phyloP scores from a whole-genome alignment of 1,140 invertebrate species.

The Drosophila nannoptera region DNA sequence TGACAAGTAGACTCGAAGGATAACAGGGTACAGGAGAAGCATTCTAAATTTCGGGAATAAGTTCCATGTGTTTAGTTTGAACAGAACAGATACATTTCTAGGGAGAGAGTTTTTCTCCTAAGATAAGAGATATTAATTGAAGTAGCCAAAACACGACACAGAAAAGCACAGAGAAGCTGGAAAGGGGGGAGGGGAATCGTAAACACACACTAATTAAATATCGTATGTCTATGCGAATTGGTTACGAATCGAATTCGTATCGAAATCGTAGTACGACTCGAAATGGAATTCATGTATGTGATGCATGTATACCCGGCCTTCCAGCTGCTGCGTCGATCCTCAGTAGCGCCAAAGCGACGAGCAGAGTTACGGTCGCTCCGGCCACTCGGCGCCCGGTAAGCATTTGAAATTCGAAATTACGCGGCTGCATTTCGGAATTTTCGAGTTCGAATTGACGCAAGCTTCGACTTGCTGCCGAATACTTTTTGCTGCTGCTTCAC shows the following conservation, averaged over 20 bases:
- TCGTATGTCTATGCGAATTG: constrained; percentile 55
- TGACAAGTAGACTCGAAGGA: constrained; percentile 20
- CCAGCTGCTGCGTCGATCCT: constrained; percentile 47
- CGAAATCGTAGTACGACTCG: constrained; percentile 35
- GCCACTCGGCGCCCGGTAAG: constrained; percentile 28
- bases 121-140: background rate
- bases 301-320: constrained; percentile 61
- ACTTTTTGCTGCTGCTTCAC: constrained; percentile 10
- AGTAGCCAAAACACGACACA: constrained; percentile 8
- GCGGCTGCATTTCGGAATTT: constrained; percentile 55
- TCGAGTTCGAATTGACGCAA: constrained; percentile 15
- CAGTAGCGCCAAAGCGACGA: constrained; percentile 41
- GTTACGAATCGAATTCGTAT: constrained; percentile 32
- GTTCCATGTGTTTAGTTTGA: constrained; percentile 4
- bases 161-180: constrained; percentile 13
- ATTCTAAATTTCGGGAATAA: background rate
- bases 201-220: constrained; percentile 48
- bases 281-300: constrained; percentile 17
- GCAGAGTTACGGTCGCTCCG: constrained; percentile 45
- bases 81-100: background rate
- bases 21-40: constrained; percentile 1
- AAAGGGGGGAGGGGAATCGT: constrained; percentile 40
- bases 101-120: no score
- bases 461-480: constrained; percentile 6
- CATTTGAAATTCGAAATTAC: constrained; percentile 25